These are phyloP conservation scores for Idaea aversata DNA, from an alignment of 2,888 invertebrate species.

Conservation along the genomic window DNA sequence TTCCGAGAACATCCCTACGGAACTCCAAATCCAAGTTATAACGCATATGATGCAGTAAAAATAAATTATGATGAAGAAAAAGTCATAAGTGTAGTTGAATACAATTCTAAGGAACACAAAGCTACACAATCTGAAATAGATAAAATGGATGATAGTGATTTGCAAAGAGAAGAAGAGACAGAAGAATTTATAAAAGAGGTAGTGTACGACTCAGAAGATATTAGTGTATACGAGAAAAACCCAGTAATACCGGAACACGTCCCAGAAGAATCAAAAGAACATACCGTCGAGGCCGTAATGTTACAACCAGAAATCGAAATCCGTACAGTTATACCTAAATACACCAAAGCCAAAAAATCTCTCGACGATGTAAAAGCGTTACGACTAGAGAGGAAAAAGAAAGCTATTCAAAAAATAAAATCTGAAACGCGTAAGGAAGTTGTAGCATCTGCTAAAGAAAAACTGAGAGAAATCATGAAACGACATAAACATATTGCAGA, in stretches of 20 bases:
- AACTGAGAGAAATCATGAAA: conserved; percentile 73
- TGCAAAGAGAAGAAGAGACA: conserved; percentile 9
- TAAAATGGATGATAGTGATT: conserved; percentile 27
- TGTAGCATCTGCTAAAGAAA: conserved; percentile 74
- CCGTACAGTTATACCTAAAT: conserved; percentile 31
- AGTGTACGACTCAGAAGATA: conserved; percentile 5
- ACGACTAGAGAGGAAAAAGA: conserved; percentile 64
- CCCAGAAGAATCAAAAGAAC: conserved; percentile 15
- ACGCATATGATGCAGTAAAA: conserved; percentile 16
- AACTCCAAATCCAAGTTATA: conserved; percentile 9
- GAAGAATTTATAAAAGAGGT: conserved; percentile 24
- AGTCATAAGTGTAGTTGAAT: conserved; percentile 12
- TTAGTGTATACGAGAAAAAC: background rate
- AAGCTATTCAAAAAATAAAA: conserved; percentile 72
- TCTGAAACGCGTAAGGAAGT: conserved; percentile 71
- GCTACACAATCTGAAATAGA: conserved; percentile 18
- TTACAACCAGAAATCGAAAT: conserved; percentile 16
- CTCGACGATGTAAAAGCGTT: conserved; percentile 54
- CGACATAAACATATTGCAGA: conserved; percentile 69
- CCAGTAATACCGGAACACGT: background rate
- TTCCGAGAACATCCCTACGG: conserved; percentile 72
- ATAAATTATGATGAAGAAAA: conserved; percentile 25
- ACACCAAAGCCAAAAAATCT: conserved; percentile 49
- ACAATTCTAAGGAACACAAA: conserved; percentile 12
- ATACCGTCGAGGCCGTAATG: conserved; percentile 15